Conservation (phyloP, 2,888 invertebrate genomes). For the Drosophila dives region DNA sequence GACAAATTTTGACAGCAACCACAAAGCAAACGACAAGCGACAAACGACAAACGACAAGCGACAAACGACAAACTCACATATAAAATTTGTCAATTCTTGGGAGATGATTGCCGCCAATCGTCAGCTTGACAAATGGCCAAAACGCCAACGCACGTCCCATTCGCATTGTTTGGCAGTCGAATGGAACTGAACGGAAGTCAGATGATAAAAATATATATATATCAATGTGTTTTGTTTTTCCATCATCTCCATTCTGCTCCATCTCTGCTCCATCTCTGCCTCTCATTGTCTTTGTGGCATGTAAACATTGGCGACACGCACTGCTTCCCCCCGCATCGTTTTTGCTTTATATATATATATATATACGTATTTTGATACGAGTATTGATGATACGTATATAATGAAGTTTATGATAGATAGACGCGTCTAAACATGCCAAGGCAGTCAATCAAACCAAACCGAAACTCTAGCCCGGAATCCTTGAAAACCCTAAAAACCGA, state of each 20-base stretch:
- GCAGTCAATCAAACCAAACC: constrained; percentile 58
- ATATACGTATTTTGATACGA: constrained; percentile 4
- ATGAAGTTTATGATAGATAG: constrained; percentile 61
- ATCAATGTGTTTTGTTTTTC: constrained; percentile 46
- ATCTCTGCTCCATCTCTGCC: background rate
- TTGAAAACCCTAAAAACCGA: background rate
- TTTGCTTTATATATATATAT: background rate
- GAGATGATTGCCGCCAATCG: constrained; percentile 73
- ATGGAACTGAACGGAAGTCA: constrained; percentile 13
- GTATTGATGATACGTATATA: constrained; percentile 67
- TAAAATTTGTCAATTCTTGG: constrained; percentile 61
- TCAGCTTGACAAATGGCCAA: constrained; percentile 61
- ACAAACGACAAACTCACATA: constrained; percentile 23
- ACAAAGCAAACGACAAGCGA: constrained; percentile 8
- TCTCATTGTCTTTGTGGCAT: constrained; percentile 1
- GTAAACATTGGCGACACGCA: constrained; percentile 41
- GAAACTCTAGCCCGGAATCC: background rate
- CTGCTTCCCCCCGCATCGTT: constrained; percentile 1
- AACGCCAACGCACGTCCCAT: constrained; percentile 67
- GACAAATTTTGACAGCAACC: constrained; percentile 65
- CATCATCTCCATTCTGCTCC: background rate
- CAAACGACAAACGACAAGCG: background rate
- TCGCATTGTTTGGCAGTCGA: constrained; percentile 49
- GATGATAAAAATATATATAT: constrained; percentile 77
- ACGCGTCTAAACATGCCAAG: constrained; percentile 23